Evolutionary conservation across 1,140 invertebrate species (phyloP).

Genomic region (Eciton burchellii): DNA sequence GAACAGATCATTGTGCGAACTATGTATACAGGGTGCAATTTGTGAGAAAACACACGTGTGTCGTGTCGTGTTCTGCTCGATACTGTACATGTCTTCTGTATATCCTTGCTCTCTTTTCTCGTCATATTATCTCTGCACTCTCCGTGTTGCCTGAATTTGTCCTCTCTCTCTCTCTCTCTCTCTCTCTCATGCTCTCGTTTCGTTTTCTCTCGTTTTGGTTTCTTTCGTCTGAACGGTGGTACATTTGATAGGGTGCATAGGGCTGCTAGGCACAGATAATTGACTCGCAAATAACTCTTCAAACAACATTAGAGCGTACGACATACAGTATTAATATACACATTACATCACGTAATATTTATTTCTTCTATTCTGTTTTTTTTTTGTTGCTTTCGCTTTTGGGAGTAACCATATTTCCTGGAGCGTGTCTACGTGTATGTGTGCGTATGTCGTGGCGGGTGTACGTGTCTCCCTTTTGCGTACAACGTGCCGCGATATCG

Average conservation of each 20-base stretch:
- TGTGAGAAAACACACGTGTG: slow-evolving; percentile 77
- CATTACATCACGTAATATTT: slow-evolving; percentile 79
- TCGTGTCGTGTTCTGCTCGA: slow-evolving; percentile 66
- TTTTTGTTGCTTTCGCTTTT: slow-evolving; percentile 69
- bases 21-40: slow-evolving; percentile 84
- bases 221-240: slow-evolving; percentile 84
- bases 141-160: slow-evolving; percentile 32
- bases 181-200: slow-evolving; percentile 62
- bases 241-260: slow-evolving; percentile 86
- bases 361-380: slow-evolving; percentile 51
- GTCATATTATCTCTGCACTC: slow-evolving; percentile 48
- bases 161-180: slow-evolving; percentile 74
- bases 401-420: slow-evolving; percentile 74
- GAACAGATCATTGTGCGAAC: slow-evolving; percentile 84
- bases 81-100: slow-evolving; percentile 52
- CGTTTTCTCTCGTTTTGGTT: slow-evolving; percentile 79
- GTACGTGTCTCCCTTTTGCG: not conserved
- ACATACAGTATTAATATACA: slow-evolving; percentile 85
- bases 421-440: slow-evolving; percentile 70
- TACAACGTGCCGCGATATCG: slow-evolving; percentile 38
- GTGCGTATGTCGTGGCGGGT: slow-evolving; percentile 41
- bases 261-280: slow-evolving; percentile 87
- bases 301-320: slow-evolving; percentile 86
- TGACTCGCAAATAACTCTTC: slow-evolving; percentile 86
- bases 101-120: slow-evolving; percentile 45